Percentiles rank a stretch among this genome's conserved stretches.
Conservation (phyloP, 2,888 invertebrate genomes). For the Diplolepis rosae region DNA sequence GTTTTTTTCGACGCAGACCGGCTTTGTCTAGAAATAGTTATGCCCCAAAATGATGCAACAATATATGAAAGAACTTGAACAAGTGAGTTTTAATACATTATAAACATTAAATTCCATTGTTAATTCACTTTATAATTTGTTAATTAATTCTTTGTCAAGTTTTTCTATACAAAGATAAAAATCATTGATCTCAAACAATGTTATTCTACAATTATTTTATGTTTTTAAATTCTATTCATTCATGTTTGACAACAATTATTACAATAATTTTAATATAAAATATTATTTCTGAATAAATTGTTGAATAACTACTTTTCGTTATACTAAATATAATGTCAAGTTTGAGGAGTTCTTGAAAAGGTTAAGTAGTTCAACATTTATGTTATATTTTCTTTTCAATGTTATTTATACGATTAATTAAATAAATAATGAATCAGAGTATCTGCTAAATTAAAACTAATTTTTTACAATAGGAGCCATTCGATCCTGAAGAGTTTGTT, state of each 20-base stretch:
- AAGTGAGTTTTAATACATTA: conserved; percentile 75
- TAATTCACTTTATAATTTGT: conserved; percentile 29
- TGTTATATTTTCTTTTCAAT: neutral
- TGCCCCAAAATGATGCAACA: conserved; percentile 86
- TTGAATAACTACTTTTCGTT: too few species aligned
- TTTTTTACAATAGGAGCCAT: conserved; percentile 88
- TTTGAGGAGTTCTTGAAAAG: too few species aligned
- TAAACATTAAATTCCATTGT: conserved; percentile 19
- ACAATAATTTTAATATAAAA: too few species aligned
- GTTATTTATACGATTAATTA: neutral
- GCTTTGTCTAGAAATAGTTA: conserved; percentile 36
- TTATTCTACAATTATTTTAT: too few species aligned
- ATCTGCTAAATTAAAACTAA: neutral
- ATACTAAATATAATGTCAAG: too few species aligned
- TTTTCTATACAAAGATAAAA: too few species aligned
- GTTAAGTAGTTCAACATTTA: too few species aligned
- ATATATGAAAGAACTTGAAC: conserved; percentile 90
- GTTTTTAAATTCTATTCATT: too few species aligned
- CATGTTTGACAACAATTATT: too few species aligned
- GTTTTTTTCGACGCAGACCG: neutral
- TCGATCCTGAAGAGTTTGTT: conserved; percentile 97
- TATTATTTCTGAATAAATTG: too few species aligned
- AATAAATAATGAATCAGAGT: neutral
- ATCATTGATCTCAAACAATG: too few species aligned
- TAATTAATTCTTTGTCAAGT: neutral